phyloP scores from a whole-genome alignment of 2,888 invertebrate species.

The Drosophila setosimentum region DNA sequence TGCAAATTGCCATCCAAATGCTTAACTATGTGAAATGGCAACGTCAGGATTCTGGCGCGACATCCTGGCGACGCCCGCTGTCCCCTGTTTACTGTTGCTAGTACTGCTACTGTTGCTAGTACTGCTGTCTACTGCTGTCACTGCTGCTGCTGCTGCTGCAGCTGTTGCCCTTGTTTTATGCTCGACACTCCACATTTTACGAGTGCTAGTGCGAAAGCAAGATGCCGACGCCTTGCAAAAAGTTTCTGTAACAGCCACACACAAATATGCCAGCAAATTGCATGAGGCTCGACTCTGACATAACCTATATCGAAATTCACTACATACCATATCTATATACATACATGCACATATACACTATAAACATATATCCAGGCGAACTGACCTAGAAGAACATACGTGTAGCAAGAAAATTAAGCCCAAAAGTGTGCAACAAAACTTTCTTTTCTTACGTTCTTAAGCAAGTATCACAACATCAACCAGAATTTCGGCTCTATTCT shows the following conservation, averaged over 20 bases:
- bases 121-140: conserved; percentile 20
- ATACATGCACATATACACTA: neutral
- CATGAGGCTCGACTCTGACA: conserved; percentile 3
- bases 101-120: conserved; percentile 19
- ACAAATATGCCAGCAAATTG: conserved; percentile 18
- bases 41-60: conserved; percentile 63
- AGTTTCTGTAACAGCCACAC: conserved; percentile 24
- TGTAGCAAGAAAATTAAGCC: neutral
- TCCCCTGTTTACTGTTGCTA: conserved; percentile 30
- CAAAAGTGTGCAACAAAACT: neutral
- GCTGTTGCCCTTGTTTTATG: conserved; percentile 39
- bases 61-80: conserved; percentile 61
- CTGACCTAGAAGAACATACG: neutral
- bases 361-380: neutral
- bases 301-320: conserved; percentile 28
- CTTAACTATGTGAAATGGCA: conserved; percentile 54
- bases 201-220: conserved; percentile 32
- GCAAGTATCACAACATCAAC: neutral
- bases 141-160: conserved; percentile 24
- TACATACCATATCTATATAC: conserved; percentile 4
- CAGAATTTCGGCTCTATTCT: neutral
- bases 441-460: neutral
- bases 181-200: conserved; percentile 29
- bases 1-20: conserved; percentile 76
- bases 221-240: conserved; percentile 16